Conservation (phyloP, 2,888 invertebrate species). For the Tridacna gigas region DNA sequence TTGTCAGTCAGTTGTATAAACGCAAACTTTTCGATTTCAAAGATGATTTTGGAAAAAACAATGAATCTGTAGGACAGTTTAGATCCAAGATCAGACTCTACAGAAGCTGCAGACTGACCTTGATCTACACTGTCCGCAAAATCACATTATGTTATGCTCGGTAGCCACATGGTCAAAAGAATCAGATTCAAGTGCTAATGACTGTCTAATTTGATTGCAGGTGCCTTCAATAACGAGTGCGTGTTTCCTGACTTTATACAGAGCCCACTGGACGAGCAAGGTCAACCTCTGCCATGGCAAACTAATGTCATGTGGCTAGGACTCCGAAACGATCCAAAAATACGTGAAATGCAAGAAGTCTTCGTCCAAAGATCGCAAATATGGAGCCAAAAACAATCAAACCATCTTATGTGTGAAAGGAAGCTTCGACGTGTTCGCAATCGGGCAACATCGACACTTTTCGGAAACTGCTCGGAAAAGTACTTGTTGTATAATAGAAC, state of each 20-base stretch:
- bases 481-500: slow-evolving; percentile 75
- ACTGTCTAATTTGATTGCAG: slow-evolving; percentile 23
- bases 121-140: neutral
- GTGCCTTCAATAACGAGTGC: slow-evolving; percentile 57
- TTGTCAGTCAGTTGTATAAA: too few relatives aligned
- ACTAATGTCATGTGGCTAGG: slow-evolving; percentile 77
- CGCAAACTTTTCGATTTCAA: too few relatives aligned
- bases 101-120: neutral
- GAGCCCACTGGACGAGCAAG: slow-evolving; percentile 67
- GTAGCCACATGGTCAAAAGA: neutral
- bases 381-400: slow-evolving; percentile 72
- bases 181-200: neutral
- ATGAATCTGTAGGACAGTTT: neutral
- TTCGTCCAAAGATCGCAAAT: slow-evolving; percentile 70
- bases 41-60: too few relatives aligned
- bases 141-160: neutral
- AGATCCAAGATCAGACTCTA: neutral
- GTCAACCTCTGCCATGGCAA: slow-evolving; percentile 73
- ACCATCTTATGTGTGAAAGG: slow-evolving; percentile 70
- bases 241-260: slow-evolving; percentile 76
- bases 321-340: slow-evolving; percentile 72
- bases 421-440: slow-evolving; percentile 56
- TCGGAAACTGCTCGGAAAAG: slow-evolving; percentile 69
- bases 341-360: slow-evolving; percentile 75
- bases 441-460: slow-evolving; percentile 60